Percentiles rank a stretch among this genome's conserved stretches.
These are phyloP conservation scores for Dromococcyx pavoninus DNA, from an alignment of 2,797 vertebrate species.

Conservation along the genomic window DNA sequence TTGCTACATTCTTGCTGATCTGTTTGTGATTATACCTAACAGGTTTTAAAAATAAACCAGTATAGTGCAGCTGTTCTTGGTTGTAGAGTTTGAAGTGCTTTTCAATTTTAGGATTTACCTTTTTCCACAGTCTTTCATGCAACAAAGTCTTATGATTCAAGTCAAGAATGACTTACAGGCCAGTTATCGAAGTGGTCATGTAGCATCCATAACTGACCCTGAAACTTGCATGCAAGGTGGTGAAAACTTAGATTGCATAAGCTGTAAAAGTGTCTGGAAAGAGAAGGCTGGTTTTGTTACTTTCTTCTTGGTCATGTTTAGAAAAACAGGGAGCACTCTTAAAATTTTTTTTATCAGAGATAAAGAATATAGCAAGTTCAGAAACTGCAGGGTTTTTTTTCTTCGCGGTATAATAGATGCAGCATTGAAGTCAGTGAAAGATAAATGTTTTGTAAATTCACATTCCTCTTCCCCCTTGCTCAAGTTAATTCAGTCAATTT, in stretches of 20 bases:
- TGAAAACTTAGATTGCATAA: not conserved
- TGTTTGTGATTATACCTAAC: not conserved
- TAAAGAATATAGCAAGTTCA: not conserved
- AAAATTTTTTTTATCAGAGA: not conserved
- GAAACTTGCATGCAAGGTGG: not conserved
- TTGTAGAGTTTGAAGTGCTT: not conserved
- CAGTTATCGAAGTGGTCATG: not conserved
- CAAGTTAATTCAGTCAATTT: not conserved
- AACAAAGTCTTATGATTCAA: not conserved
- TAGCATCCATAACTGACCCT: not conserved
- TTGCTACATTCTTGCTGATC: not conserved
- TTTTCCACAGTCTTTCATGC: not conserved
- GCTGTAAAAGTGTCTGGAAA: not conserved
- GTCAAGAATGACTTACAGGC: not conserved
- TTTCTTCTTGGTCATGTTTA: not conserved
- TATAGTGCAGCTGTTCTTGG: not conserved
- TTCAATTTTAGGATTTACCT: not conserved
- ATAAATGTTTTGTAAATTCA: not conserved
- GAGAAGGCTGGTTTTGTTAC: not conserved
- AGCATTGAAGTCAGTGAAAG: not conserved
- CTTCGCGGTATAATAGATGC: fast-evolving
- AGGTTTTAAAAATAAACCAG: fast-evolving
- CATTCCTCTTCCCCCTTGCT: fast-evolving
- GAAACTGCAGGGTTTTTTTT: not conserved
- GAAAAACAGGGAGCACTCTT: not conserved